phyloP scores from a whole-genome alignment of 2,113 vertebrate genomes.

The Glaucomys volans region DNA sequence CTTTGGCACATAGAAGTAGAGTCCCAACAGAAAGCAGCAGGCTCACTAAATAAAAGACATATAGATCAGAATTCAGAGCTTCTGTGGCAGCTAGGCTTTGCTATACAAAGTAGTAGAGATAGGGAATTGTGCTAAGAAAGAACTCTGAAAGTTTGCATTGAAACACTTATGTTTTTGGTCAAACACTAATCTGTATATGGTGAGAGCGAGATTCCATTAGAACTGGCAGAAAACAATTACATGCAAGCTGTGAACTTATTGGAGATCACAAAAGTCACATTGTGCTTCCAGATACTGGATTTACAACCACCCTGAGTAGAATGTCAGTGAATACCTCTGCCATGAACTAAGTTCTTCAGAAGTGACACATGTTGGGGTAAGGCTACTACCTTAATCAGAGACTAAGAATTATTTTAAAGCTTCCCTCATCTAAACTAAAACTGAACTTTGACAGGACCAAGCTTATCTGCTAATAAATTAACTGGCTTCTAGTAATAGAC shows the following conservation, averaged over 20 bases:
- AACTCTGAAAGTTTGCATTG: constrained; percentile 21
- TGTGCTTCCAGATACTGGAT: background rate
- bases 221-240: background rate
- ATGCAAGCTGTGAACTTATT: background rate
- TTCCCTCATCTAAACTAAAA: background rate
- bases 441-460: background rate
- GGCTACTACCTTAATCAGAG: background rate
- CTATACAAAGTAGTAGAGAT: background rate
- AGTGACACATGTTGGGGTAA: background rate
- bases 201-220: background rate
- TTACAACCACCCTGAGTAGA: background rate
- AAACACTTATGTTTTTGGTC: background rate
- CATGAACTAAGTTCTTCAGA: background rate
- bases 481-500: background rate
- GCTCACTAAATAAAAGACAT: background rate
- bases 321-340: background rate
- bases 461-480: background rate
- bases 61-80: background rate
- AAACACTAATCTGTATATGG: background rate
- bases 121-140: background rate
- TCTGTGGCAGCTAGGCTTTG: background rate
- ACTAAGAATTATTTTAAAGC: background rate
- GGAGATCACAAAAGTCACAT: background rate
- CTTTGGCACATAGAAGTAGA: background rate
- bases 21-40: background rate